Evolutionary conservation across 1,140 invertebrate species (phyloP).

Genomic region (Papilio polyxenes): DNA sequence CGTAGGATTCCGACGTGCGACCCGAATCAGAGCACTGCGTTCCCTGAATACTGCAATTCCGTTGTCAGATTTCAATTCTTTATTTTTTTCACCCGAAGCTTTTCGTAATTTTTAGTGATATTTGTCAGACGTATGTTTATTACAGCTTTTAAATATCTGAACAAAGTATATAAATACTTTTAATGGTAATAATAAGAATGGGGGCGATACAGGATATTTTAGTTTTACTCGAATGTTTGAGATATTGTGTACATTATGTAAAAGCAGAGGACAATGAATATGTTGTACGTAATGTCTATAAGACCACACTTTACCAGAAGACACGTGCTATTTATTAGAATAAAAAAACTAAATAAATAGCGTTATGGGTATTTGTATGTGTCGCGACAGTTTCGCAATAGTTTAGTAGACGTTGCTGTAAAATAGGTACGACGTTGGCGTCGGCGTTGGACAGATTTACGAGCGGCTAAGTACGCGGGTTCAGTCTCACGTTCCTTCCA

Average conservation of each 20-base stretch:
- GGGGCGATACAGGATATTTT: no score
- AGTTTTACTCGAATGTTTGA: no score
- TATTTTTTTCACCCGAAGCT: constrained; percentile 14
- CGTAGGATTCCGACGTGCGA: constrained; percentile 46
- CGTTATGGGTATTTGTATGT: constrained; percentile 23
- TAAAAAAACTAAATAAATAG: background rate
- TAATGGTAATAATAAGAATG: background rate
- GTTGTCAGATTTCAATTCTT: constrained; percentile 32
- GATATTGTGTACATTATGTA: no score
- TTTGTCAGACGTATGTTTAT: background rate
- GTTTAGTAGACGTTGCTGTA: constrained; percentile 40
- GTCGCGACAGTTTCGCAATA: constrained; percentile 20
- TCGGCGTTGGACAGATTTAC: constrained; percentile 46
- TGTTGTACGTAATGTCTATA: background rate
- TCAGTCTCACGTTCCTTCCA: constrained; percentile 45
- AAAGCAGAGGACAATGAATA: no score
- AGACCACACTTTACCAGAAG: background rate
- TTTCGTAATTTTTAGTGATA: constrained; percentile 16
- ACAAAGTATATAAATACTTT: background rate
- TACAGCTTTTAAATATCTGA: background rate
- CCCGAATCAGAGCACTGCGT: constrained; percentile 51
- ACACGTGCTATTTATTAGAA: background rate
- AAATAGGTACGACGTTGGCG: constrained; percentile 39
- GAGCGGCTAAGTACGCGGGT: constrained; percentile 48
- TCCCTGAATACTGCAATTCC: constrained; percentile 48